Evolutionary conservation across 2,113 vertebrate genomes (phyloP), one percentile per base, ranked within the genome.

Genomic region (Hemibagrus wyckioides): DNA sequence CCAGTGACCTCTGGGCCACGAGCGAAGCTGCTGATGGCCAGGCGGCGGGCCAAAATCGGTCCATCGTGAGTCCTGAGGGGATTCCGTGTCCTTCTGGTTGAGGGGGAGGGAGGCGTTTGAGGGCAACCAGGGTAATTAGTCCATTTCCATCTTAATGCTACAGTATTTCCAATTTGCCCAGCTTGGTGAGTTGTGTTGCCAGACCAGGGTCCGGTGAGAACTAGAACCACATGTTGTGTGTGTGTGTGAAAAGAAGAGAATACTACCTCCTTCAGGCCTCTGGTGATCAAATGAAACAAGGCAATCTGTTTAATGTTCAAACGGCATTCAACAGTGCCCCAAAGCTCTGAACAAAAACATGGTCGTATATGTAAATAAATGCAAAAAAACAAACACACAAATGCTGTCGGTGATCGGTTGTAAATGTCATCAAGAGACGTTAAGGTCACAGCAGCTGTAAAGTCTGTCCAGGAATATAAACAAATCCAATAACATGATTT

Each of bases 201-300:
- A 69, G 57, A 56, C 56, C 19, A 65, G 36, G 50, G 63, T 63
- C 75, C 25, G 41, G 50, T 50, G 84, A 44, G 80, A 87, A 87
- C 79, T 79, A 85, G 59, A 89, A 89, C 83, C 90, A 90, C 90
- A 88, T 90, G 90, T 85, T 33, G 28, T n/a, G 82, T 13, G 36
- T 89, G 84, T 56, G 39, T 76, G 73, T n/a, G 63, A 19, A 48
- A 28, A 76, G 50, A 41, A 61, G 30, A 67, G 57, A 82, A 82
- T 83, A 80, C 69, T 52, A 73, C 57, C 39, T 85, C 73, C 77
- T 59, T 75, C 71, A 23, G 80, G 83, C 87, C 65, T 56, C 19
- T 71, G 33, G 85, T 83, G 73, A 85, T 63, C 82, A 82, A 86
- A 88, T 79, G 48, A 88, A 88, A 85, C 85, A 85, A 82, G 67